A percentile compares a stretch with the other conserved stretches of the same genome.
These are phyloP conservation scores for Isotomurus palustris DNA, from an alignment of 2,888 invertebrate genomes.

Conservation along the genomic window DNA sequence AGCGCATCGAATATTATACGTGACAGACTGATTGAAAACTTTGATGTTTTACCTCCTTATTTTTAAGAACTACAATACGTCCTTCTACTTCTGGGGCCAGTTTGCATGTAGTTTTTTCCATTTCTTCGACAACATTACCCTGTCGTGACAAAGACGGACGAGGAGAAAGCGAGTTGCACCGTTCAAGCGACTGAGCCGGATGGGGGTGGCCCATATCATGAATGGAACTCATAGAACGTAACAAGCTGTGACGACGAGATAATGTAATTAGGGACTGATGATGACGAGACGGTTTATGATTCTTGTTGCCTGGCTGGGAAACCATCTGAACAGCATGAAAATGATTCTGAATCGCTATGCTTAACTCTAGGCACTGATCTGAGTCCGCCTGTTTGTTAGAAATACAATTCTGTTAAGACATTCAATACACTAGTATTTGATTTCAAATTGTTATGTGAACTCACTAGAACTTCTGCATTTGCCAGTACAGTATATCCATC, in stretches of 20 bases:
- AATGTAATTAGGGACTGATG: slow-evolving; percentile 79
- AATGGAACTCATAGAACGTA: slow-evolving; percentile 41
- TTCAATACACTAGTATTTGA: slow-evolving; percentile 4
- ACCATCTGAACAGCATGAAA: slow-evolving; percentile 80
- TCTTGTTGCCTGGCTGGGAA: slow-evolving; percentile 60
- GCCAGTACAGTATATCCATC: slow-evolving; percentile 81
- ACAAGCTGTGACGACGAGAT: slow-evolving; percentile 59
- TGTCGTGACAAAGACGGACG: slow-evolving; percentile 48
- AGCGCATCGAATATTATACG: not conserved
- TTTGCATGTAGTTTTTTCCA: slow-evolving; percentile 75
- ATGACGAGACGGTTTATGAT: slow-evolving; percentile 65
- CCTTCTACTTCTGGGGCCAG: slow-evolving; percentile 76
- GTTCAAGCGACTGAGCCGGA: slow-evolving; percentile 28
- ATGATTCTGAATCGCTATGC: slow-evolving; percentile 81
- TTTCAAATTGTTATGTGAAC: slow-evolving; percentile 45
- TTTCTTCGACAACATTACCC: slow-evolving; percentile 67
- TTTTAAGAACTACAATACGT: slow-evolving; percentile 69
- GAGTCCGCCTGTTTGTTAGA: slow-evolving; percentile 66
- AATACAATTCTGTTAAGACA: slow-evolving; percentile 6
- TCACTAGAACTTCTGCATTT: slow-evolving; percentile 67
- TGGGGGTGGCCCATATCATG: slow-evolving; percentile 33
- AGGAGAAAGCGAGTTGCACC: slow-evolving; percentile 40
- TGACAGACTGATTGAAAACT: not conserved
- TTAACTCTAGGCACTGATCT: slow-evolving; percentile 78
- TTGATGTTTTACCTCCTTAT: slow-evolving; percentile 59